phyloP scores from a whole-genome alignment of 2,888 invertebrate genomes.

The Rhamphomyia laevipes region DNA sequence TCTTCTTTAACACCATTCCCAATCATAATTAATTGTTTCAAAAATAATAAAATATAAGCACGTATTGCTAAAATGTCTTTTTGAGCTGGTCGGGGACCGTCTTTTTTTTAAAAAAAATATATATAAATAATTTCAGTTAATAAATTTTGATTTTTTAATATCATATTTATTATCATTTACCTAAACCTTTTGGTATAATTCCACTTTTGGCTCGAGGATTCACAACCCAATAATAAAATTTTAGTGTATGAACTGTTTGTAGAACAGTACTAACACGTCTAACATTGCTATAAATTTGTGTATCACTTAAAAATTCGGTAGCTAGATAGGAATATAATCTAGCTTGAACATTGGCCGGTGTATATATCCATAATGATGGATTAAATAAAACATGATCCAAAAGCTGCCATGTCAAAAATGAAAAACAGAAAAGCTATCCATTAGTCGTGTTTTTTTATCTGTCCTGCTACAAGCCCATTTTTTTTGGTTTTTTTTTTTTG shows the following conservation, averaged over 20 bases:
- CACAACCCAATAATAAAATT: slow-evolving; percentile 98
- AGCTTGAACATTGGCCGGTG: slow-evolving; percentile 90
- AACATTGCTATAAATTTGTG: slow-evolving; percentile 94
- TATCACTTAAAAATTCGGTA: slow-evolving; percentile 96
- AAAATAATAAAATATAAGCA: slow-evolving; percentile 86
- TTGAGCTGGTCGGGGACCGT: slow-evolving; percentile 86
- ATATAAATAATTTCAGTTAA: not conserved
- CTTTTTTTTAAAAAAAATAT: slow-evolving; percentile 42
- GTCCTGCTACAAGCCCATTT: slow-evolving; percentile 41
- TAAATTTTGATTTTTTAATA: not conserved
- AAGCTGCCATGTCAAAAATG: slow-evolving; percentile 87
- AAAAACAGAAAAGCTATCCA: slow-evolving; percentile 79
- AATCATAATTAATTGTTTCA: slow-evolving; percentile 93
- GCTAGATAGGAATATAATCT: slow-evolving; percentile 94
- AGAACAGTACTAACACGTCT: slow-evolving; percentile 92
- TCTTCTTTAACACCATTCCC: slow-evolving; percentile 97
- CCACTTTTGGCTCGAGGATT: slow-evolving; percentile 93
- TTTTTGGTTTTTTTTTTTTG: slow-evolving; percentile 19
- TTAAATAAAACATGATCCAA: slow-evolving; percentile 99
- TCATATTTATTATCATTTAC: slow-evolving; percentile 44
- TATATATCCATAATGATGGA: slow-evolving; percentile 98
- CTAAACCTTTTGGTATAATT: slow-evolving; percentile 87
- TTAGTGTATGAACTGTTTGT: slow-evolving; percentile 96
- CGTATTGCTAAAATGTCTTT: slow-evolving; percentile 91
- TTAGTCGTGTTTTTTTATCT: slow-evolving; percentile 46